These are phyloP conservation scores for Nesometra sesokonis DNA, from an alignment of 35 echinoderm and acorn worm genomes.

Conservation along the genomic window DNA sequence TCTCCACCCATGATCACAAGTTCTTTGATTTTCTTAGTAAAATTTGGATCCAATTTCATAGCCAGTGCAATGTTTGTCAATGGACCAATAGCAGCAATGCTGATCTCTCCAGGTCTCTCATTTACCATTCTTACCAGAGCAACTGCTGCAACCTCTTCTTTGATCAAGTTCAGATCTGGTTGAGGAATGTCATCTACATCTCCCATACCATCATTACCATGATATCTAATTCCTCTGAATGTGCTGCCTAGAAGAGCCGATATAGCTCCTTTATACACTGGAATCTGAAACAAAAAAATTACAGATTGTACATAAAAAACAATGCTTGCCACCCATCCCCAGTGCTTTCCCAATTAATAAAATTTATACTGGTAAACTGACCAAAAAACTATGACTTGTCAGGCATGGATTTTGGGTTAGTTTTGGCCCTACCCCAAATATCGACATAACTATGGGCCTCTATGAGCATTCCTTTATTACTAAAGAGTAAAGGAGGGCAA, in stretches of 20 bases:
- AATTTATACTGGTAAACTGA: no score
- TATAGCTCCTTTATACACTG: slow-evolving; percentile 7
- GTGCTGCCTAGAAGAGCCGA: background rate
- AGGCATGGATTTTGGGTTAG: no score
- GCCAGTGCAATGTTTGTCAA: slow-evolving; percentile 67
- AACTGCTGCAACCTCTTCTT: slow-evolving; percentile 36
- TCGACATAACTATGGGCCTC: no score
- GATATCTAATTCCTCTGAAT: background rate
- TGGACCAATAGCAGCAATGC: slow-evolving; percentile 42
- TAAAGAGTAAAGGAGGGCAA: slow-evolving; percentile 2
- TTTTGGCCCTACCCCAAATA: no score
- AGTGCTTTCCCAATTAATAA: background rate
- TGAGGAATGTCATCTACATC: slow-evolving; percentile 6
- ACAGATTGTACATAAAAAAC: slow-evolving; percentile 22
- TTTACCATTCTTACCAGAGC: slow-evolving; percentile 37
- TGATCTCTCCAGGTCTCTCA: slow-evolving; percentile 34
- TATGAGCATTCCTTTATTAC: no score
- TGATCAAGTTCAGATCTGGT: slow-evolving; percentile 15
- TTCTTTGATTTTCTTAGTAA: slow-evolving; percentile 36
- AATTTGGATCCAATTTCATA: slow-evolving; percentile 33
- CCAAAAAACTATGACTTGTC: no score
- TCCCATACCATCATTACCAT: slow-evolving; percentile 22
- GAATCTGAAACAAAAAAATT: slow-evolving; percentile 1
- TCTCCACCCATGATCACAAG: slow-evolving; percentile 62
- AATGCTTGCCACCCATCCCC: background rate